Evolutionary conservation across 2,888 invertebrate species (phyloP), one percentile per base, ranked within the genome.

Genomic region (Liopterus haemorrhoidalis): DNA sequence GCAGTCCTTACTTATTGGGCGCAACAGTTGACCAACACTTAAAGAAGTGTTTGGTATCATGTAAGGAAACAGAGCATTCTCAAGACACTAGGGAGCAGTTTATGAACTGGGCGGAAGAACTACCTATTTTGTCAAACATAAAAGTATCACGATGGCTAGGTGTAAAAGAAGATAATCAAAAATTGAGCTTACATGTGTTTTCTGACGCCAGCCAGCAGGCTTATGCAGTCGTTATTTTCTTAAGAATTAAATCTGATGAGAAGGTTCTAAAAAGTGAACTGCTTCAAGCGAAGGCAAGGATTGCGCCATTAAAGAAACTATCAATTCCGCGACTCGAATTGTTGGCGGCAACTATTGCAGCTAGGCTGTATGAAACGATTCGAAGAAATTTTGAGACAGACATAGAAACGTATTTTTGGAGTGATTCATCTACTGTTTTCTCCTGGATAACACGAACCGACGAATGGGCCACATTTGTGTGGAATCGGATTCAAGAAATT

Each of bases 261-360:
- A 19, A 5, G n/a, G 15, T 15, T 9, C 43, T 9, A 57, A 54
- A 55, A 56, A 57, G 4, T 5, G 51, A 52, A 16, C 44, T 59
- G 15, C 5, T 60, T 11, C 40, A 43, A 15, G 58, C 60, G 4
- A 59, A 57, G 40, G 18, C 57, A 11, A 54, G 61, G 49, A 54
- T 63, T n/a, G 51, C 59, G 11, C 57, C 59, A 2, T 15, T 51
- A 1, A 54, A 56, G 33, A 52, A 48, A 27, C 31, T 51, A n/a
- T 57, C 56, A 0, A 60, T 62, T 21, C 60, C 60, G 4, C 45
- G 60, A n/a, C 42, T 64, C 6, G 60, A 64, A 48, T 44, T 63
- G 22, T 28, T 62, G 16, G 60, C 54, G 8, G 57, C 57, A 8
- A 46, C 54, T 12, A 56, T 62, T 16, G 57, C 52, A 15, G 54